A percentile compares a stretch with the other conserved stretches of the same genome.
Conservation (phyloP, 2,797 vertebrate genomes). For the Heterohyrax brucei region DNA sequence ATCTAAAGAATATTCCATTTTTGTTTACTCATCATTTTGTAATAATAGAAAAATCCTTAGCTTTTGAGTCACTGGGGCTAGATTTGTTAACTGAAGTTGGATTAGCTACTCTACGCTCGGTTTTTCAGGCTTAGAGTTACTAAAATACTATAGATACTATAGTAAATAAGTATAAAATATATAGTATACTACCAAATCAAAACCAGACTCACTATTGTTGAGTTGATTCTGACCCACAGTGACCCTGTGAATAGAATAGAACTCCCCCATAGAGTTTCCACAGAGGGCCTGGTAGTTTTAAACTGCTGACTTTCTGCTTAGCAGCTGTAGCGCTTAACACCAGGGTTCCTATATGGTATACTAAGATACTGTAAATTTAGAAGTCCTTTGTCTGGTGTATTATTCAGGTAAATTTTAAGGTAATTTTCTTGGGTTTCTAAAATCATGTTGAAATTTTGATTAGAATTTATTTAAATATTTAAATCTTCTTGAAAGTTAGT, state of each 20-base stretch:
- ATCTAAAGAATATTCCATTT: not conserved
- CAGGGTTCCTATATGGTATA: no score
- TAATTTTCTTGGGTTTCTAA: not conserved
- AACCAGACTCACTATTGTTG: no score
- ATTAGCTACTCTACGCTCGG: not conserved
- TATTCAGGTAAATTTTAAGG: not conserved
- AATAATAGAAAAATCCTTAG: not conserved
- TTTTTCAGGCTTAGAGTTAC: no score
- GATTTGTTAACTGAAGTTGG: not conserved
- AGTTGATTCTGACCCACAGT: no score
- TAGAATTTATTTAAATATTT: conserved; percentile 51
- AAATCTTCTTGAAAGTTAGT: not conserved
- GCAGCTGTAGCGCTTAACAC: no score
- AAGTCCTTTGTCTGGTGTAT: not conserved
- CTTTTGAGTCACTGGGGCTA: not conserved
- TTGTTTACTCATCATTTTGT: conserved; percentile 3
- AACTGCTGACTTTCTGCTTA: no score
- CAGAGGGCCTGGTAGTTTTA: no score
- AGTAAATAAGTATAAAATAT: no score
- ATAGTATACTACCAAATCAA: no score
- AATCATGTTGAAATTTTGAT: conserved; percentile 34
- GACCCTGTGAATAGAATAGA: no score
- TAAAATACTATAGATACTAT: no score
- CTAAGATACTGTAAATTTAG: not conserved
- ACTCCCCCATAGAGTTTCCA: no score